Percentiles rank a stretch among this genome's conserved stretches.
These are phyloP conservation scores for Urocynchramus pylzowi DNA, from an alignment of 2,113 vertebrate species.

Conservation along the genomic window DNA sequence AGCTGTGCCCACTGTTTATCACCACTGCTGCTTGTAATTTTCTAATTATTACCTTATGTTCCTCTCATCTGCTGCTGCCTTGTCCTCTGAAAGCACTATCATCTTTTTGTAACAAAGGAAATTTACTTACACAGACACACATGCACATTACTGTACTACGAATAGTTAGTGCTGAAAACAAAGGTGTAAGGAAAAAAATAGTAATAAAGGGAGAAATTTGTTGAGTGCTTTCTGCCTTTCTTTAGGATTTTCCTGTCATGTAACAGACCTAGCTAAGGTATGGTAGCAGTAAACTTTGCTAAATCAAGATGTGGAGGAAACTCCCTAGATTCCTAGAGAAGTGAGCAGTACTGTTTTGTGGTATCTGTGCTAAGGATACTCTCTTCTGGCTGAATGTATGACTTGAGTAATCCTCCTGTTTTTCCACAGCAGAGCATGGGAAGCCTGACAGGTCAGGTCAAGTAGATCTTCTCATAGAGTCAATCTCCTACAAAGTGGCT, in stretches of 20 bases:
- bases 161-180: background rate
- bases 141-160: background rate
- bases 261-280: background rate
- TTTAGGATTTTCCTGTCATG: background rate
- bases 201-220: background rate
- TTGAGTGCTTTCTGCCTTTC: background rate
- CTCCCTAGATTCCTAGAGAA: background rate
- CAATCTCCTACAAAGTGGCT: background rate
- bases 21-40: background rate
- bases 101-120: background rate
- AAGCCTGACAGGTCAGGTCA: background rate
- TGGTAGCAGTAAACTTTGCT: background rate
- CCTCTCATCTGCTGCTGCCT: background rate
- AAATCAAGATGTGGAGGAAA: background rate
- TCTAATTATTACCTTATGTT: constrained; percentile 52
- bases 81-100: background rate
- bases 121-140: background rate
- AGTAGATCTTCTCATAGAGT: background rate
- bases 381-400: background rate
- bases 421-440: background rate
- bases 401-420: background rate
- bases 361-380: background rate
- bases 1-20: constrained; percentile 16
- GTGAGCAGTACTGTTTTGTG: background rate
- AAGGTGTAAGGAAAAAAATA: background rate